Conservation (phyloP, 1,140 invertebrate species). For the Lanistes nyassanus region DNA sequence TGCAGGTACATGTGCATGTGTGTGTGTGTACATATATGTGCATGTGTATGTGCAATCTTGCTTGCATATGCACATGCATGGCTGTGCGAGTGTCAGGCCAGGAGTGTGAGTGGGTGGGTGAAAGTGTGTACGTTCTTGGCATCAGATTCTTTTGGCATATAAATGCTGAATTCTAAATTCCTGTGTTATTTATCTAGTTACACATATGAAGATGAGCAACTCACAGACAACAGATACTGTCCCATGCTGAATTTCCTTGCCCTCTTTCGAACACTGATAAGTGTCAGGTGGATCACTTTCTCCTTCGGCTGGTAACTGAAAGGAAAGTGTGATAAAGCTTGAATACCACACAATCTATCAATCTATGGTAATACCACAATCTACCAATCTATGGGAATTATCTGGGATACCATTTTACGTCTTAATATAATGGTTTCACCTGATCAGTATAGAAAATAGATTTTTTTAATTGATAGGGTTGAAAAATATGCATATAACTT, state of each 20-base stretch:
- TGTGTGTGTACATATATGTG: too few species aligned
- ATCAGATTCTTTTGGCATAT: too few species aligned
- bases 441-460: background rate
- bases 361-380: background rate
- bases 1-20: too few species aligned
- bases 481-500: too few species aligned
- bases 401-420: background rate
- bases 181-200: too few species aligned
- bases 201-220: conserved; percentile 20
- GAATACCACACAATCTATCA: background rate
- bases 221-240: conserved; percentile 64
- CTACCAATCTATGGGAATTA: background rate
- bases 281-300: conserved; percentile 63
- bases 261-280: conserved; percentile 63
- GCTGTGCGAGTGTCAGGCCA: too few species aligned
- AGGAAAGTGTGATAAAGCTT: conserved; percentile 5
- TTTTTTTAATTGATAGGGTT: too few species aligned
- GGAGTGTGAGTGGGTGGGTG: too few species aligned
- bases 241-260: conserved; percentile 65
- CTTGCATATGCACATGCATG: too few species aligned
- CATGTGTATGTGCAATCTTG: too few species aligned
- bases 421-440: background rate
- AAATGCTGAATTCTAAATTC: too few species aligned
- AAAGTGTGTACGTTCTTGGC: too few species aligned
- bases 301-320: conserved; percentile 60